Conservation (phyloP, 92 coral and sea anemone species). For the Palythoa caribaeorum region DNA sequence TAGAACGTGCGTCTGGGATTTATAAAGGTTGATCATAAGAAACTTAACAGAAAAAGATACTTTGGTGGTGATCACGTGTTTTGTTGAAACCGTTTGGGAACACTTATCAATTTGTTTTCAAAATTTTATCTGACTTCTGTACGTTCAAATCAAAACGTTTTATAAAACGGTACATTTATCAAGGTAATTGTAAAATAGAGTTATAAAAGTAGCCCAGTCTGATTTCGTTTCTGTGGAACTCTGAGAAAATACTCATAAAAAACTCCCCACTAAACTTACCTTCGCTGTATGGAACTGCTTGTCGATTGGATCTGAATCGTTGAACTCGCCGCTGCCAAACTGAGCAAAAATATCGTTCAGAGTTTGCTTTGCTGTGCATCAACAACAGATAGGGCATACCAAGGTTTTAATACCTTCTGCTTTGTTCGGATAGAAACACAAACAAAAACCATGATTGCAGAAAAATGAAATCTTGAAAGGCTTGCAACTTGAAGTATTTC, state of each 20-base stretch:
- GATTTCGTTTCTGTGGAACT: conserved; percentile 21
- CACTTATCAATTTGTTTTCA: conserved; percentile 28
- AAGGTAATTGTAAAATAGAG: background rate
- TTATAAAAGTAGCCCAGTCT: conserved; percentile 25
- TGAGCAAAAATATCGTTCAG: conserved; percentile 10
- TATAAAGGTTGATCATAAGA: conserved; percentile 17
- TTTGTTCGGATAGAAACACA: background rate
- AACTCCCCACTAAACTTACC: conserved; percentile 15
- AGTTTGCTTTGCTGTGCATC: conserved; percentile 2
- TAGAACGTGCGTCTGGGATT: conserved; percentile 11
- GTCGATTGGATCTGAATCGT: conserved; percentile 9
- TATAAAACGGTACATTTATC: conserved; percentile 3
- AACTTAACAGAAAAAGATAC: conserved; percentile 12
- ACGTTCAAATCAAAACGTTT: conserved; percentile 31
- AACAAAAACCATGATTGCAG: conserved; percentile 7
- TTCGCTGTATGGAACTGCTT: conserved; percentile 18
- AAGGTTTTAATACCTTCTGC: background rate
- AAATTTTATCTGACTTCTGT: conserved; percentile 23
- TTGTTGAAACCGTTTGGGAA: conserved; percentile 21
- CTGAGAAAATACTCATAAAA: conserved; percentile 33
- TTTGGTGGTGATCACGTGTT: conserved; percentile 31
- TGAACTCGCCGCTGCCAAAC: conserved; percentile 20
- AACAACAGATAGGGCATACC: background rate
- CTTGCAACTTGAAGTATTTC: conserved; percentile 27
- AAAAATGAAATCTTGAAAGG: conserved; percentile 20